Conservation (phyloP, 2,888 invertebrate species). For the Leucoptera coffeella region DNA sequence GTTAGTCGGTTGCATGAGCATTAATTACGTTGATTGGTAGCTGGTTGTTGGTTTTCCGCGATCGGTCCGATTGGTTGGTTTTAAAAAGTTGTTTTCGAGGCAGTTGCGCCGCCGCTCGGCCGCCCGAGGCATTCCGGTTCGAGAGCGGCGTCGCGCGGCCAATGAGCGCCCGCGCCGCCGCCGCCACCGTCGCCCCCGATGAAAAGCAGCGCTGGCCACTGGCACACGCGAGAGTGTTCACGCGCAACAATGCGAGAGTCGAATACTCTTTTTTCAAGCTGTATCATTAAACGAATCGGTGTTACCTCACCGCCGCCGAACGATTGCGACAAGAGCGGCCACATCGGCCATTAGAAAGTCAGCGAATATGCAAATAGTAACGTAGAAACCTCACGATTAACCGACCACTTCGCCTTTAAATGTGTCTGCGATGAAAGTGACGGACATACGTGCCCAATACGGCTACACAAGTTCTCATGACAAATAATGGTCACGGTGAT, state of each 20-base stretch:
- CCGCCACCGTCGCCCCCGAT: too few species aligned
- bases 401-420: constrained; percentile 48
- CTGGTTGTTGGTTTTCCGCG: constrained; percentile 11
- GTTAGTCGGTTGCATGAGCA: constrained; percentile 14
- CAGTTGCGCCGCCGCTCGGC: too few species aligned
- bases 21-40: constrained; percentile 12
- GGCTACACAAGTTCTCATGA: constrained; percentile 15
- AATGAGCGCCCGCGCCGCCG: constrained; percentile 13
- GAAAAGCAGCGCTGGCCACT: constrained; percentile 18
- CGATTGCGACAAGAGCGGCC: constrained; percentile 48
- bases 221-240: constrained; percentile 17
- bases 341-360: constrained; percentile 53
- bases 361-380: constrained; percentile 53
- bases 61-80: constrained; percentile 14
- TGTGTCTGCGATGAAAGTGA: constrained; percentile 50
- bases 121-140: constrained; percentile 28
- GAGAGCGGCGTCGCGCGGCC: constrained; percentile 20
- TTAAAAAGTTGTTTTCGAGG: constrained; percentile 19
- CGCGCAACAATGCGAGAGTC: constrained; percentile 28
- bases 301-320: constrained; percentile 41
- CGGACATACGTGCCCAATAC: too few species aligned
- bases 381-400: constrained; percentile 53
- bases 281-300: constrained; percentile 44
- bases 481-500: too few species aligned
- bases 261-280: constrained; percentile 23